phyloP scores from a whole-genome alignment of 2,113 vertebrate species.

The Toxotes chatareus region DNA sequence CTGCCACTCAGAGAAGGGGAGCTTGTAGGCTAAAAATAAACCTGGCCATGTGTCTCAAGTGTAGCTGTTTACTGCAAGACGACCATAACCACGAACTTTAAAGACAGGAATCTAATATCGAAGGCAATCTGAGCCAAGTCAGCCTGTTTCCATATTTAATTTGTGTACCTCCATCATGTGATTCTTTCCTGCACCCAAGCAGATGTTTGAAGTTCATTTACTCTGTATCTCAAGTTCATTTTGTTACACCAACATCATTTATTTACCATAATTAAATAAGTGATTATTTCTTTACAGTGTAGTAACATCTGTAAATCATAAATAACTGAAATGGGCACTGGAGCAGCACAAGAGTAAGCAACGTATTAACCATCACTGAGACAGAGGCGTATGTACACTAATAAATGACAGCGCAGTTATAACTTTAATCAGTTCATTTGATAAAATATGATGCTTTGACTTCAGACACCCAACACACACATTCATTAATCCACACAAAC shows the following conservation, averaged over 20 bases:
- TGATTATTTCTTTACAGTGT: constrained; percentile 1
- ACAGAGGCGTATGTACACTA: not conserved
- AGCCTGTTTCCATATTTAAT: constrained; percentile 36
- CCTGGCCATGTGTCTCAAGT: not conserved
- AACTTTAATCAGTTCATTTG: constrained; percentile 28
- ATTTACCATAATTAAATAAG: constrained; percentile 13
- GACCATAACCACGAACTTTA: constrained; percentile 10
- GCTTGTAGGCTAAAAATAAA: constrained; percentile 27
- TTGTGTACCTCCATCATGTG: constrained; percentile 22
- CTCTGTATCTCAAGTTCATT: not conserved
- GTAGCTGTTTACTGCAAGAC: constrained; percentile 4
- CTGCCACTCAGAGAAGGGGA: not conserved
- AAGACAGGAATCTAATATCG: constrained; percentile 39
- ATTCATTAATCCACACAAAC: constrained; percentile 29
- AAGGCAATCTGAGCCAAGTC: constrained; percentile 32
- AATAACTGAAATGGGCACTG: not conserved
- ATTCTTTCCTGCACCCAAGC: constrained; percentile 14
- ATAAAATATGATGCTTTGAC: constrained; percentile 36
- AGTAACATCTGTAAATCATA: constrained; percentile 19
- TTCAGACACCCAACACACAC: not conserved
- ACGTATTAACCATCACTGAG: not conserved
- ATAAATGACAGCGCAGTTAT: constrained; percentile 1
- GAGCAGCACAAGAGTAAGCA: constrained; percentile 11
- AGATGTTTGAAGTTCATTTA: not conserved
- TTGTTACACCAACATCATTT: not conserved